phyloP scores from a whole-genome alignment of 1,140 invertebrate genomes.

The Drosophila lacteicornis region DNA sequence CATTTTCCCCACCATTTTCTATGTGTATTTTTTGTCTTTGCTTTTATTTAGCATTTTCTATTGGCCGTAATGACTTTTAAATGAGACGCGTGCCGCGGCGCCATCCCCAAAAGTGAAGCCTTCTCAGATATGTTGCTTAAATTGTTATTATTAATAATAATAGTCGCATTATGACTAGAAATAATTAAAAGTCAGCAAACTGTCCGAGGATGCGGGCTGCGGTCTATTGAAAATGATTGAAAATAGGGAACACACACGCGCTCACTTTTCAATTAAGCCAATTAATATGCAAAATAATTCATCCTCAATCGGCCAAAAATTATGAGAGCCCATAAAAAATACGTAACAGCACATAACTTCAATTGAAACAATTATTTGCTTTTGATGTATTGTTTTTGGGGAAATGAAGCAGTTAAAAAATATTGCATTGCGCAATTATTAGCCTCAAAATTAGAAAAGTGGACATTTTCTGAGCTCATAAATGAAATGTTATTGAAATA shows the following conservation, averaged over 20 bases:
- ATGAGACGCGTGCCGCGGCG: conserved; percentile 62
- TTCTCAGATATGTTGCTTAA: conserved; percentile 21
- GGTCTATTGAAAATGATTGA: conserved; percentile 58
- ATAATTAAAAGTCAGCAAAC: conserved; percentile 66
- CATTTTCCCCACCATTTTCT: not conserved
- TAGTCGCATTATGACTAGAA: conserved; percentile 60
- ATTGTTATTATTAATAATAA: conserved; percentile 72
- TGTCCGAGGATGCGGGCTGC: conserved; percentile 26
- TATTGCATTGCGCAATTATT: not conserved
- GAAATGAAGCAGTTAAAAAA: not conserved
- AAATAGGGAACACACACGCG: conserved; percentile 32
- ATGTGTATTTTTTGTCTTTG: conserved; percentile 6
- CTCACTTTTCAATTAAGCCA: conserved; percentile 44
- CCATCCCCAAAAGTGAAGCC: conserved; percentile 15
- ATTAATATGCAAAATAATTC: conserved; percentile 54
- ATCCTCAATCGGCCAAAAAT: conserved; percentile 35
- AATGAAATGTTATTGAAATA: too few species aligned
- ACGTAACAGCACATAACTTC: not conserved
- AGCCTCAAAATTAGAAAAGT: not conserved
- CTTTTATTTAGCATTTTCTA: conserved; percentile 40
- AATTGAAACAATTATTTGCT: conserved; percentile 18
- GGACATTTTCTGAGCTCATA: too few species aligned
- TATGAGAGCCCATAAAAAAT: not conserved
- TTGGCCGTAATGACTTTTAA: conserved; percentile 73
- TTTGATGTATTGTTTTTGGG: not conserved